A percentile compares a stretch with the other conserved stretches of the same genome.
phyloP scores from a whole-genome alignment of 2,113 vertebrate genomes.

The Lagopus leucura region DNA sequence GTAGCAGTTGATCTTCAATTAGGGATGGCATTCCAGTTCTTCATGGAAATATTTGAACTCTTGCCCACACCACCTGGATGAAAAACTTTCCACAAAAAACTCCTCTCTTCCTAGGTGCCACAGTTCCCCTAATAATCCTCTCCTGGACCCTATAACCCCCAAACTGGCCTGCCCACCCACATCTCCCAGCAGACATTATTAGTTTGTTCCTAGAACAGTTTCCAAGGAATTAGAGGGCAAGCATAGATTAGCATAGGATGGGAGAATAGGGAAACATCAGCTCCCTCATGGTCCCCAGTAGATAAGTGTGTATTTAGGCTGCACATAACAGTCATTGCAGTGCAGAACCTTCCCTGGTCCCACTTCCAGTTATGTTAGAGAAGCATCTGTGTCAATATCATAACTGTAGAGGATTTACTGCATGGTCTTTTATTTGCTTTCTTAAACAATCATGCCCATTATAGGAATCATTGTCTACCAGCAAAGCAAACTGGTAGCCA shows the following conservation, averaged over 20 bases:
- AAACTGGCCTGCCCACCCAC: background rate
- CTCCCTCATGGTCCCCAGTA: background rate
- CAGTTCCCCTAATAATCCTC: conserved; percentile 25
- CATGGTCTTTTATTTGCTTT: background rate
- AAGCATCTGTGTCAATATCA: background rate
- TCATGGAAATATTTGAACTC: conserved; percentile 12
- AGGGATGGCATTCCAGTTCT: background rate
- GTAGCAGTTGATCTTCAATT: background rate
- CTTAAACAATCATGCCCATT: background rate
- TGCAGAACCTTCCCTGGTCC: background rate
- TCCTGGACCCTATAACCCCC: background rate
- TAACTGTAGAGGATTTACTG: background rate
- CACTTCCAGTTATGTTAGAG: background rate
- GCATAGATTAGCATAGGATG: conserved; percentile 27
- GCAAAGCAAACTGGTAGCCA: background rate
- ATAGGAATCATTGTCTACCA: background rate
- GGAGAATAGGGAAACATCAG: conserved; percentile 35
- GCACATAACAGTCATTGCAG: background rate
- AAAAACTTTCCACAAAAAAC: background rate
- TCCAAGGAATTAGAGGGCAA: conserved; percentile 51
- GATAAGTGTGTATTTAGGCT: background rate
- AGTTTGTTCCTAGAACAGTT: conserved; percentile 16
- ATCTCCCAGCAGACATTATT: conserved; percentile 38
- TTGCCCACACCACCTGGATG: background rate
- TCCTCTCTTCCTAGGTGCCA: background rate